A percentile compares a stretch with the other conserved stretches of the same genome.
Conservation (phyloP, 2,113 vertebrate genomes). For the Chitala chitala region DNA sequence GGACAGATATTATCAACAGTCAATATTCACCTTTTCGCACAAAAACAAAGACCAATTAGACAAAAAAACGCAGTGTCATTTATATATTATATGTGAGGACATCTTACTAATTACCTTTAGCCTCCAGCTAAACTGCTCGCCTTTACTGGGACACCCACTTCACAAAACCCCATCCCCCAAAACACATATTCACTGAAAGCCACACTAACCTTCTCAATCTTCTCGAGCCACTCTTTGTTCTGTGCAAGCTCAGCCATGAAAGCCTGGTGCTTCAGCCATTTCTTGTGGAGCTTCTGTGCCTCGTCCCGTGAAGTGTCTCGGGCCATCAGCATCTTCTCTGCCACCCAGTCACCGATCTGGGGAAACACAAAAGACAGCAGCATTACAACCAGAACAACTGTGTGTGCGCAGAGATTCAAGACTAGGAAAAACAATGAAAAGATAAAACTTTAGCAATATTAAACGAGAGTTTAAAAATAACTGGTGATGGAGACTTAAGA, state of each 20-base stretch:
- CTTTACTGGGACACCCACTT: not conserved
- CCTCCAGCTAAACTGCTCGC: not conserved
- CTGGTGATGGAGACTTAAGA: too few relatives aligned
- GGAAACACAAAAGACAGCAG: constrained; percentile 24
- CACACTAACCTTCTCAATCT: constrained; percentile 78
- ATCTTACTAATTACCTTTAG: not conserved
- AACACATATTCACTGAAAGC: not conserved
- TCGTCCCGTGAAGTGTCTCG: constrained; percentile 72
- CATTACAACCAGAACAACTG: not conserved
- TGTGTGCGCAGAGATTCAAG: not conserved
- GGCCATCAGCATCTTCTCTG: constrained; percentile 86
- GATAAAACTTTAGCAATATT: not conserved
- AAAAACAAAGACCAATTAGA: too few relatives aligned
- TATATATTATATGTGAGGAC: too few relatives aligned
- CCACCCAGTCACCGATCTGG: constrained; percentile 86
- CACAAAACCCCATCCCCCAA: not conserved
- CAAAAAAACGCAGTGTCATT: too few relatives aligned
- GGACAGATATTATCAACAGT: too few relatives aligned
- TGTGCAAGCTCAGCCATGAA: constrained; percentile 86
- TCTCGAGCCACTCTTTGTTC: constrained; percentile 86
- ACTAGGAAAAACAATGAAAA: not conserved
- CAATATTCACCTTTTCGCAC: too few relatives aligned
- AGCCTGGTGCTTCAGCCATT: constrained; percentile 87
- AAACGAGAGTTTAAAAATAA: too few relatives aligned
- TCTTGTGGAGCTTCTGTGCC: constrained; percentile 77